Evolutionary conservation across 2,888 invertebrate species (phyloP).

Genomic region (Tetrapedia diversipes): DNA sequence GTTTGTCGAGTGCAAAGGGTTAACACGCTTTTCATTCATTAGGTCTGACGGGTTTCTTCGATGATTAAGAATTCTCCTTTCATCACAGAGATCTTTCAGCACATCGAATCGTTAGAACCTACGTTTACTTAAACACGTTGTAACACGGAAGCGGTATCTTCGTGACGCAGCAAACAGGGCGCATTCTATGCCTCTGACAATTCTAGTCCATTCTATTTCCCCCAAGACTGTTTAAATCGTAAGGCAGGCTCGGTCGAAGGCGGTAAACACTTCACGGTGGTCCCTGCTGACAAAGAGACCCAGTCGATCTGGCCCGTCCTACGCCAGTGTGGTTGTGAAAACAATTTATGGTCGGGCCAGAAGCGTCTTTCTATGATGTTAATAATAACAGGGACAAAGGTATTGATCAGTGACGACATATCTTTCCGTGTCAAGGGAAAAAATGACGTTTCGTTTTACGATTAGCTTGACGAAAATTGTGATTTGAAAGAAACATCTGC

Average conservation of each 20-base stretch:
- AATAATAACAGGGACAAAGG: slow-evolving; percentile 52
- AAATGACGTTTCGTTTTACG: no score
- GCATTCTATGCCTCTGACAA: slow-evolving; percentile 1
- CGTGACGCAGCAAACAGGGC: background rate
- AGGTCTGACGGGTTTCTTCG: no score
- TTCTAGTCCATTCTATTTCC: slow-evolving; percentile 20
- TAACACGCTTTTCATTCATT: no score
- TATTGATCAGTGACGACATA: slow-evolving; percentile 32
- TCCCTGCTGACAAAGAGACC: slow-evolving; percentile 55
- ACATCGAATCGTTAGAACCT: no score
- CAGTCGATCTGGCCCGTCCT: slow-evolving; percentile 40
- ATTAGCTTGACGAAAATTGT: no score
- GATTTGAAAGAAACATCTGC: no score
- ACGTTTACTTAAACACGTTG: no score
- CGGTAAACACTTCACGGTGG: slow-evolving; percentile 67
- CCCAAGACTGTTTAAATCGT: slow-evolving; percentile 36
- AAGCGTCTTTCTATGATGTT: slow-evolving; percentile 26
- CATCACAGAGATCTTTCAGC: no score
- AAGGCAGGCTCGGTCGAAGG: slow-evolving; percentile 25
- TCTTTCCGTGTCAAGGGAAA: slow-evolving; percentile 14
- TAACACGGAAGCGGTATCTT: background rate
- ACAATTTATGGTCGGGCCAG: slow-evolving; percentile 49
- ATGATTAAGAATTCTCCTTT: no score
- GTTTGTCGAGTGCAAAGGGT: no score
- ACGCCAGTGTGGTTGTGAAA: slow-evolving; percentile 42